These are phyloP conservation scores for Drosophila virilis DNA, from an alignment of 1,140 invertebrate genomes.

Conservation along the genomic window DNA sequence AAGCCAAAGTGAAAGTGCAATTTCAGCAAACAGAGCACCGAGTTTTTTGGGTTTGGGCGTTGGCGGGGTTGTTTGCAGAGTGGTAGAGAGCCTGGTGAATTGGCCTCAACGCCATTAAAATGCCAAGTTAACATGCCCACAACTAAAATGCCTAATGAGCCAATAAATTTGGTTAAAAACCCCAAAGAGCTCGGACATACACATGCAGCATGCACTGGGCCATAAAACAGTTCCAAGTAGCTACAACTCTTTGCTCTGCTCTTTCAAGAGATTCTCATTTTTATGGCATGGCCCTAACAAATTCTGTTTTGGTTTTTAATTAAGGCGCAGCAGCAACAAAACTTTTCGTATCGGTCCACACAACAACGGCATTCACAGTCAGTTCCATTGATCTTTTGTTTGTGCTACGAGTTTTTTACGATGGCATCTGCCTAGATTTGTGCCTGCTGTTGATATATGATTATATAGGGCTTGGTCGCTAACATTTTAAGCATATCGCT, in stretches of 20 bases:
- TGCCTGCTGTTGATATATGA: slow-evolving; percentile 56
- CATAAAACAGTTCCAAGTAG: slow-evolving; percentile 67
- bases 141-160: slow-evolving; percentile 73
- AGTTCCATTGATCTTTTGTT: slow-evolving; percentile 68
- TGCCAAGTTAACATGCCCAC: slow-evolving; percentile 65
- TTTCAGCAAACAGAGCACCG: slow-evolving; percentile 21
- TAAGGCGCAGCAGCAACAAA: slow-evolving; percentile 43
- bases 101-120: slow-evolving; percentile 38
- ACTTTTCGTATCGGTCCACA: slow-evolving; percentile 12
- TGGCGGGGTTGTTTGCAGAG: not conserved
- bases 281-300: slow-evolving; percentile 57
- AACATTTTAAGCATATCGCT: slow-evolving; percentile 4
- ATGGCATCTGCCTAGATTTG: slow-evolving; percentile 55
- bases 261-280: slow-evolving; percentile 53
- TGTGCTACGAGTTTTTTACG: slow-evolving; percentile 55
- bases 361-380: slow-evolving; percentile 12
- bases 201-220: slow-evolving; percentile 43
- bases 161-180: slow-evolving; percentile 63
- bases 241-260: slow-evolving; percentile 53
- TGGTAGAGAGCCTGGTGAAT: slow-evolving; percentile 13
- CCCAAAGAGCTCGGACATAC: slow-evolving; percentile 55
- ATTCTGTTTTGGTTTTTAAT: slow-evolving; percentile 69
- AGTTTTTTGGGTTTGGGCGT: not conserved
- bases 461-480: slow-evolving; percentile 31
- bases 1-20: slow-evolving; percentile 55